phyloP scores from a whole-genome alignment of 2,797 vertebrate genomes.

The Tarsius wallacei region DNA sequence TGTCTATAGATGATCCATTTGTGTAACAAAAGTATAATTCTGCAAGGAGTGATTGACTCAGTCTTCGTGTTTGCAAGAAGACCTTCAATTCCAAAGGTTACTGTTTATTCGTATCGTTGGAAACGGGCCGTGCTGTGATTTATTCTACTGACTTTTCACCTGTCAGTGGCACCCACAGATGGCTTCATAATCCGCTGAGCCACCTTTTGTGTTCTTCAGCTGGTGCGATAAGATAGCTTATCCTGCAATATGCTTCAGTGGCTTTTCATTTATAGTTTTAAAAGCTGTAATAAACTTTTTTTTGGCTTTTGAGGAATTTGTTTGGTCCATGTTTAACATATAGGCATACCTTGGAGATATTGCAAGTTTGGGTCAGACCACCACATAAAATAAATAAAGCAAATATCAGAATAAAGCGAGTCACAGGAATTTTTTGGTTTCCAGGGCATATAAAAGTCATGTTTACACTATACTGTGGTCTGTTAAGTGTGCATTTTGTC shows the following conservation, averaged over 20 bases:
- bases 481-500: background rate
- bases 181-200: background rate
- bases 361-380: background rate
- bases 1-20: background rate
- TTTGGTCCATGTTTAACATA: background rate
- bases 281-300: background rate
- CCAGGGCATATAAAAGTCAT: background rate
- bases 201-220: background rate
- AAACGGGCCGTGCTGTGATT: background rate
- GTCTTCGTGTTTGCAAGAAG: background rate
- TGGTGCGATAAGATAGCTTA: background rate
- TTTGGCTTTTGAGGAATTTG: background rate
- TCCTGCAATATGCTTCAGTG: background rate
- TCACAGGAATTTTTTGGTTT: background rate
- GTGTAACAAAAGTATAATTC: background rate
- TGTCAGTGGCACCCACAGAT: accelerated
- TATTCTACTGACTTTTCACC: background rate
- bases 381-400: background rate
- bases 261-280: background rate
- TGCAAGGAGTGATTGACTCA: background rate
- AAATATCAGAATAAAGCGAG: background rate
- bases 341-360: background rate
- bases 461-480: background rate
- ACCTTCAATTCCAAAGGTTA: too few relatives aligned
- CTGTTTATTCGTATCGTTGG: background rate